A percentile compares a stretch with the other conserved stretches of the same genome.
phyloP scores from a whole-genome alignment of 2,797 vertebrate genomes.

The Amblyraja radiata region DNA sequence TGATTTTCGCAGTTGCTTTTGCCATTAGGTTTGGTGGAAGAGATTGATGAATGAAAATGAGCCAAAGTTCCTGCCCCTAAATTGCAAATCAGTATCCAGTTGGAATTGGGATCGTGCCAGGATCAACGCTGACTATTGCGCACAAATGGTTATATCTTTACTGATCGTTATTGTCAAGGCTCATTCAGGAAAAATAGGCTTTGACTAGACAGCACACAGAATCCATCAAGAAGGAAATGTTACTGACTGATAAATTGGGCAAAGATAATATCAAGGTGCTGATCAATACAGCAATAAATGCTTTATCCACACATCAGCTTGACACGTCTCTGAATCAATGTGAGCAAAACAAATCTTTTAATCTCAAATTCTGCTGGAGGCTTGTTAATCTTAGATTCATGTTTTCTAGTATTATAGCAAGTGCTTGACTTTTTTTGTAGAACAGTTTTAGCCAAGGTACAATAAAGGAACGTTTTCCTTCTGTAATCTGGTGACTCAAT shows the following conservation, averaged over 20 bases:
- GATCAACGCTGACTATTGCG: neutral
- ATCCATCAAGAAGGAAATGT: neutral
- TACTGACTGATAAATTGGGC: neutral
- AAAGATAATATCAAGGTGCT: neutral
- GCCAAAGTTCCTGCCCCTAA: neutral
- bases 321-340: neutral
- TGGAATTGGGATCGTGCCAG: neutral
- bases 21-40: neutral
- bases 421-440: neutral
- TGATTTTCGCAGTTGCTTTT: neutral
- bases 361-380: neutral
- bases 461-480: no score
- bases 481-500: neutral
- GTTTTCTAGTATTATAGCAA: neutral
- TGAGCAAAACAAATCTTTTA: neutral
- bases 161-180: neutral
- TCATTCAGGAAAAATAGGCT: neutral
- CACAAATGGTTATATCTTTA: neutral
- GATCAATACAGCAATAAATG: neutral
- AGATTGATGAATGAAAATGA: neutral
- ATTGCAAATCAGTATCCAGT: neutral
- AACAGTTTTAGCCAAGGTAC: neutral
- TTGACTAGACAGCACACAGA: neutral
- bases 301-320: neutral
- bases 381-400: conserved; percentile 1